Conservation (phyloP, 2,888 invertebrate genomes). For the Phytoseiulus persimilis region DNA sequence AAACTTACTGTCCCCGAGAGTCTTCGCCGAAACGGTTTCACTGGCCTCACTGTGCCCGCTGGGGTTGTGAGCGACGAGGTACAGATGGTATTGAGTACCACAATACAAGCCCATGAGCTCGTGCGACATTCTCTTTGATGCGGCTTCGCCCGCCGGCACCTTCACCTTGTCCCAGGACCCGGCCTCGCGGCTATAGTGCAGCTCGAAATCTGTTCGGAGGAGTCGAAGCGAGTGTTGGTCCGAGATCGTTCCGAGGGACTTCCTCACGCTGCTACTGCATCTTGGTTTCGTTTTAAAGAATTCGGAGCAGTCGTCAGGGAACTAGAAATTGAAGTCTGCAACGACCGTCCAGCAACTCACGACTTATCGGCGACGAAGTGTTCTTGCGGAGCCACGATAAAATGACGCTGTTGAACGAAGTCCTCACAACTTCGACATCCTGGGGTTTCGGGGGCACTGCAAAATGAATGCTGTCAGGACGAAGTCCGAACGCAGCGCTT, state of each 20-base stretch:
- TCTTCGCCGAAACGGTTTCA: constrained; percentile 47
- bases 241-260: too few relatives aligned
- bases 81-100: constrained; percentile 49
- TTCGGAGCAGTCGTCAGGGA: too few relatives aligned
- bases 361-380: constrained; percentile 24
- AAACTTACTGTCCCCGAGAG: constrained; percentile 47
- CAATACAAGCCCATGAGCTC: constrained; percentile 46
- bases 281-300: too few relatives aligned
- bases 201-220: background rate
- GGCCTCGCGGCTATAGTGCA: constrained; percentile 31
- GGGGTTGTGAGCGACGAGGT: constrained; percentile 48
- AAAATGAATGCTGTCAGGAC: too few relatives aligned
- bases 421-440: constrained; percentile 19
- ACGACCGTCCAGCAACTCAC: background rate
- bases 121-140: constrained; percentile 29
- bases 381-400: constrained; percentile 21
- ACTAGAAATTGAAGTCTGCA: too few relatives aligned
- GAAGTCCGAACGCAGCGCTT: too few relatives aligned
- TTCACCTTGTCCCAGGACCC: constrained; percentile 22
- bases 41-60: constrained; percentile 48
- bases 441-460: constrained; percentile 33
- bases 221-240: background rate
- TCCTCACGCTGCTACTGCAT: too few relatives aligned
- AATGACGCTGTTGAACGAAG: constrained; percentile 22
- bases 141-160: constrained; percentile 24